Percentiles rank a stretch among this genome's conserved stretches.
phyloP scores from a whole-genome alignment of 2,113 vertebrate species.

The Hippocampus zosterae region DNA sequence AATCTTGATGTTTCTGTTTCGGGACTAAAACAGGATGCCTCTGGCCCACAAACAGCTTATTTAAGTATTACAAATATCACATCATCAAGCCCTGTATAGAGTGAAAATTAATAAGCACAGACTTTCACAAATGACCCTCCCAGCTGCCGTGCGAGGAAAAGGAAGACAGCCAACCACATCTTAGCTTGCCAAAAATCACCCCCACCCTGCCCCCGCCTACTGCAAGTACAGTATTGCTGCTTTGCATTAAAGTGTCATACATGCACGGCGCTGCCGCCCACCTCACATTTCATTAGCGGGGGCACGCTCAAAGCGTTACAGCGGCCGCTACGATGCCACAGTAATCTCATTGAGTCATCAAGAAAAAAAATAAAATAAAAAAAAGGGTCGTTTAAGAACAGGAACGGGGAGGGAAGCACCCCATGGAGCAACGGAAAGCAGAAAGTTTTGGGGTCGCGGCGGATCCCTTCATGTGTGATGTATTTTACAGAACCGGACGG shows the following conservation, averaged over 20 bases:
- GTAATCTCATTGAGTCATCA: constrained; percentile 37
- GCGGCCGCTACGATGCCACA: constrained; percentile 30
- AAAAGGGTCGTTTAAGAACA: constrained; percentile 15
- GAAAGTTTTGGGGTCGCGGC: constrained; percentile 32
- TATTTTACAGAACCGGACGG: constrained; percentile 28
- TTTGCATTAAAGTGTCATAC: constrained; percentile 67
- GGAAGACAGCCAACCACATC: constrained; percentile 57
- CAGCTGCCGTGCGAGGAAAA: constrained; percentile 41
- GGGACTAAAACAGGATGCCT: constrained; percentile 3
- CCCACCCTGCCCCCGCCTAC: constrained; percentile 37
- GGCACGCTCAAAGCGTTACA: constrained; percentile 44
- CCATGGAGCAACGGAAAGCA: constrained; percentile 38
- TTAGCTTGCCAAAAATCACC: constrained; percentile 66
- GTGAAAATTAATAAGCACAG: constrained; percentile 29
- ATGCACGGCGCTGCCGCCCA: constrained; percentile 54
- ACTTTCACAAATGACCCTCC: constrained; percentile 46
- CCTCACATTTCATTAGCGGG: constrained; percentile 63
- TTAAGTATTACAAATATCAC: constrained; percentile 11
- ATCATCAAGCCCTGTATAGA: constrained; percentile 13
- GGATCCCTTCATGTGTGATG: constrained; percentile 36
- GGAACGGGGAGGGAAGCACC: constrained; percentile 31
- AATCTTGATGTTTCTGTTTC: too few species aligned
- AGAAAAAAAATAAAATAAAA: too few species aligned
- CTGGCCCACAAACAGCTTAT: constrained; percentile 16
- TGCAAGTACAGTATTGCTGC: constrained; percentile 45